Base-by-base conservation (phyloP, 2,888 invertebrate species). In the Drosophila picticornis region DNA sequence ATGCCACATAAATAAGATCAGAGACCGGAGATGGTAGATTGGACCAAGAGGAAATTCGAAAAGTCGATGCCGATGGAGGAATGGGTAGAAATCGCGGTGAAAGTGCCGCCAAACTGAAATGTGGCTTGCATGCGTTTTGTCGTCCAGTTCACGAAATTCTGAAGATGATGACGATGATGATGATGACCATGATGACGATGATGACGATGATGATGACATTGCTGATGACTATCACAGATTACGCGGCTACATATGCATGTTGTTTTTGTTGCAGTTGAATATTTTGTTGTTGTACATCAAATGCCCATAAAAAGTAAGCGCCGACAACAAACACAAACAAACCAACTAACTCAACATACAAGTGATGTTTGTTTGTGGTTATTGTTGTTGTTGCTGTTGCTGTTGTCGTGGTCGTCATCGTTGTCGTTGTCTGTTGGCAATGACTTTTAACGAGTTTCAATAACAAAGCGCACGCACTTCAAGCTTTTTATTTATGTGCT, bases 381-480 rank as follows among this genome's bases (percentile, higher is more conserved):
- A 5, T 16, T 57, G 43, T 31, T 57, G 19, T 27, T 40, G 22
- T 48, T 60, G 27, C 10, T 32, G 53, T 52, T 64, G 63, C 73
- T 69, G 69, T 72, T 57, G 59, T 84, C 63, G 75, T 75, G 36
- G 62, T 72, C 67, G 72, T 72, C 63, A 62, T 75, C 62, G 74
- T 69, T 68, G 75, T 75, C 74, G 60, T 69, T 69, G 65, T 60
- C 56, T 46, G 75, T 66, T 81, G 66, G 78, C 81, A 72, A 81
- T 84, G 77, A 89, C 88, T 87, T 81, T 83, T 81, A 90, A 87
- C 81, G 81, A 88, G 86, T 86, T 88, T 86, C 86, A 90, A 88
- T 86, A 86, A 86, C 90, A 86, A 86, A 90, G 83, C 86, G 86
- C 88, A 86, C 86, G 86, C 86, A 86, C 86, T 86, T 90, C 69